Percentiles rank a stretch among this genome's conserved stretches.
These are phyloP conservation scores for Spea hammondii DNA, from an alignment of 2,797 vertebrate species.

Conservation along the genomic window DNA sequence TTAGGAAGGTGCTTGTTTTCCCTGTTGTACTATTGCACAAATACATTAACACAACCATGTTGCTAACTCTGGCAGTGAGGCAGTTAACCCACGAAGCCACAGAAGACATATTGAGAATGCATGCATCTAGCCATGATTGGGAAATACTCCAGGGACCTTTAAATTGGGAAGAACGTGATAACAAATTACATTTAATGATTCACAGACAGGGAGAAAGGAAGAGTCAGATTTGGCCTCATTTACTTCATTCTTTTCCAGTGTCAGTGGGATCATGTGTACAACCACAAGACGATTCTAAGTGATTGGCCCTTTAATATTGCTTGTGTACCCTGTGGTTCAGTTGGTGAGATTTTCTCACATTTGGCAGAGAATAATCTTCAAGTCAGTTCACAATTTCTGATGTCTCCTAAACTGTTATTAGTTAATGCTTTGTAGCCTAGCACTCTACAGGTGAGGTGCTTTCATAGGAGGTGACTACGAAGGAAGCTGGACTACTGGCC, in stretches of 20 bases:
- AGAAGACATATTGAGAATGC: not conserved
- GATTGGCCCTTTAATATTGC: no score
- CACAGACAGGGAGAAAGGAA: not conserved
- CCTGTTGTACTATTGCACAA: not conserved
- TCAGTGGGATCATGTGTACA: not conserved
- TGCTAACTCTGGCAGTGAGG: not conserved
- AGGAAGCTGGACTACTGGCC: no score
- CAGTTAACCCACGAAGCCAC: not conserved
- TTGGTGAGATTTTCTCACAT: no score
- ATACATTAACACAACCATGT: not conserved
- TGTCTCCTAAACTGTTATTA: no score
- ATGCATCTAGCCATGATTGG: not conserved
- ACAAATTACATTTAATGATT: constrained; percentile 6
- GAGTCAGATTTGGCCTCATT: not conserved
- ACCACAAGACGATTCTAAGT: not conserved
- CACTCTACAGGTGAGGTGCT: no score
- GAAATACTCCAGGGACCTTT: constrained; percentile 16
- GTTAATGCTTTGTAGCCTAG: no score
- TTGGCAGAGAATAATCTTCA: no score
- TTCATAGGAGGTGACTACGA: no score
- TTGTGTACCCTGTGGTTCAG: no score
- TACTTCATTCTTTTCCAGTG: not conserved
- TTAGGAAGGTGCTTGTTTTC: not conserved
- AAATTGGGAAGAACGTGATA: constrained; percentile 7
- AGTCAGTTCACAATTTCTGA: no score